These are phyloP conservation scores for Pedionomus torquatus DNA, from an alignment of 2,113 vertebrate species.

Conservation along the genomic window DNA sequence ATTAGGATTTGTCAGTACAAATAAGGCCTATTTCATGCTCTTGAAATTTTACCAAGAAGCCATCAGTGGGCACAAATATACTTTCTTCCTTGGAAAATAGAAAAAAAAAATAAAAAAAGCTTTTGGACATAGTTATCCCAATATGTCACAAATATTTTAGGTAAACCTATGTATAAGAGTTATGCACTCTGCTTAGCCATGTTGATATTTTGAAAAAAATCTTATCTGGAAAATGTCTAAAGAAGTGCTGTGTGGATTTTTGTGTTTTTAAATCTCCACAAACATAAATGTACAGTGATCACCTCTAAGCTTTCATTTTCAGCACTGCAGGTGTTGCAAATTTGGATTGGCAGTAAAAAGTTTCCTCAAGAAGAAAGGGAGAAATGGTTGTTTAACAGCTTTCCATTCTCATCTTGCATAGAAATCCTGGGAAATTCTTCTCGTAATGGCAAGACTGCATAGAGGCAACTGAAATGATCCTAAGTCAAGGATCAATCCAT, in stretches of 20 bases:
- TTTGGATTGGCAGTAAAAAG: slow-evolving; percentile 19
- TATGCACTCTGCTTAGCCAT: background rate
- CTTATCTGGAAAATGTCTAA: background rate
- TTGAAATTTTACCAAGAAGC: background rate
- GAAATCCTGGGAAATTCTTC: slow-evolving; percentile 40
- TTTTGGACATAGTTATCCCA: background rate
- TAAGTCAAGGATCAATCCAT: slow-evolving; percentile 67
- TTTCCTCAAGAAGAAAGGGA: background rate
- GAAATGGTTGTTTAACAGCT: slow-evolving; percentile 18
- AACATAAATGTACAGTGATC: background rate
- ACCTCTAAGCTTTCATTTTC: background rate
- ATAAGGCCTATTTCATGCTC: background rate
- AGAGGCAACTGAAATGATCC: slow-evolving; percentile 59
- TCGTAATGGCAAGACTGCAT: slow-evolving; percentile 32
- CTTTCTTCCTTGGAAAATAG: background rate
- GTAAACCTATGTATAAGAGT: background rate
- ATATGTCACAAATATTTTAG: background rate
- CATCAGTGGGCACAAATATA: background rate
- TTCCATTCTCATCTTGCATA: slow-evolving; percentile 39
- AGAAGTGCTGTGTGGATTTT: background rate
- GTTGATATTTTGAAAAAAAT: background rate
- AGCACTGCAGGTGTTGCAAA: background rate
- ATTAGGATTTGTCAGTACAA: background rate
- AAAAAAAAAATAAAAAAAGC: background rate
- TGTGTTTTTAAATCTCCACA: slow-evolving; percentile 4